A percentile compares a stretch with the other conserved stretches of the same genome.
Evolutionary conservation across 2,888 invertebrate genomes (phyloP).

Genomic region (Heliconius charithonia): DNA sequence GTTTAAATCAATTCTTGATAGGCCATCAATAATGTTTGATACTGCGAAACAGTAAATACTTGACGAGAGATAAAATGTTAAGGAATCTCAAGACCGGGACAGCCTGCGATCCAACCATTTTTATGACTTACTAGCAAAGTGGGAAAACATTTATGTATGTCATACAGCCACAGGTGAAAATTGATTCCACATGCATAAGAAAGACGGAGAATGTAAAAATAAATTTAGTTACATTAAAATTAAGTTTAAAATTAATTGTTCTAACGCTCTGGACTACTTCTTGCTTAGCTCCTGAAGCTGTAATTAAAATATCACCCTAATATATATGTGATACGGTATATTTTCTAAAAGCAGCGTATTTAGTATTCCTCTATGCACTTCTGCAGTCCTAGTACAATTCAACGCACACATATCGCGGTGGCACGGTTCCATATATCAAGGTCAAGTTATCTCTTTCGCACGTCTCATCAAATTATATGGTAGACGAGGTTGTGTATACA

Average conservation of each 20-base stretch:
- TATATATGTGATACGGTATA: neutral
- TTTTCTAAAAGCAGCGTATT: neutral
- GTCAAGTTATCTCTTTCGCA: conserved; percentile 68
- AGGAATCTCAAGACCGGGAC: conserved; percentile 37
- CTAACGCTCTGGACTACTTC: conserved; percentile 13
- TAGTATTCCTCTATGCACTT: conserved; percentile 55
- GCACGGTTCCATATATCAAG: conserved; percentile 74
- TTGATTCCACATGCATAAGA: conserved; percentile 37
- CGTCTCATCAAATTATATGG: conserved; percentile 49
- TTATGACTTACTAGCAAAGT: conserved; percentile 44
- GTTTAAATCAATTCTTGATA: conserved; percentile 10
- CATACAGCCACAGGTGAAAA: conserved; percentile 47
- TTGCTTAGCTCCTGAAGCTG: conserved; percentile 16
- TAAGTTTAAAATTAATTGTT: conserved; percentile 32
- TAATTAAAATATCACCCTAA: conserved; percentile 32
- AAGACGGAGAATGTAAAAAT: neutral
- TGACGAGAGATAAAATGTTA: conserved; percentile 34
- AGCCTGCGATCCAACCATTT: conserved; percentile 37
- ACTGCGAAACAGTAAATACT: conserved; percentile 41
- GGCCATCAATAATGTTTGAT: conserved; percentile 23
- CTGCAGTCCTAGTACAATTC: conserved; percentile 72
- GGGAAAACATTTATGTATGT: conserved; percentile 45
- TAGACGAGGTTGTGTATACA: conserved; percentile 58
- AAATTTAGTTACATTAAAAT: neutral
- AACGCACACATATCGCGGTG: conserved; percentile 71